These are phyloP conservation scores for Philaethria dido DNA, from an alignment of 2,888 invertebrate species.

Conservation along the genomic window DNA sequence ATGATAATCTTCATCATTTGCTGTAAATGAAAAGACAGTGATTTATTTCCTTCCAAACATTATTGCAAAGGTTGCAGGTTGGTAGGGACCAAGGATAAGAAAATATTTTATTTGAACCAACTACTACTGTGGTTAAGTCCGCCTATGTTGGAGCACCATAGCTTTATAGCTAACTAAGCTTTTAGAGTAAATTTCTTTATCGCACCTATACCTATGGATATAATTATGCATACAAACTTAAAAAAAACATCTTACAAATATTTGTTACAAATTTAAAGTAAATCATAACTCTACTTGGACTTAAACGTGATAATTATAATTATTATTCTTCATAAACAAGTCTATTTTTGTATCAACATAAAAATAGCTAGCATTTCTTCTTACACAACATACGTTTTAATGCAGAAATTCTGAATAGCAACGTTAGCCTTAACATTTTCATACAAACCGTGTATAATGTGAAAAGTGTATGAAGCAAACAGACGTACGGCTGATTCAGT, in stretches of 20 bases:
- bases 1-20: no score
- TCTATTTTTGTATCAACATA: not conserved
- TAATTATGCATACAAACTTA: no score
- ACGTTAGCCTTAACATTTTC: constrained; percentile 31
- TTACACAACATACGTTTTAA: constrained; percentile 16
- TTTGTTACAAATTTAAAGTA: not conserved
- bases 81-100: no score
- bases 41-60: no score
- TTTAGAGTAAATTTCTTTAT: no score
- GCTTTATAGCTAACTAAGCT: no score
- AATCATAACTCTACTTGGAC: not conserved
- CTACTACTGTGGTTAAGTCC: no score
- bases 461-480: constrained; percentile 31
- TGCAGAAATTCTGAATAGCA: constrained; percentile 27
- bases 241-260: not conserved
- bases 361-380: constrained; percentile 19
- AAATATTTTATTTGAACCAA: no score
- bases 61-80: no score
- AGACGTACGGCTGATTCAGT: constrained; percentile 33
- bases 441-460: constrained; percentile 31
- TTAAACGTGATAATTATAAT: not conserved
- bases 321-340: not conserved
- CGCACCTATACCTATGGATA: no score
- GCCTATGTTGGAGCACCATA: no score
- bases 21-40: no score